Conservation (phyloP, 92 coral and sea anemone species). For the Zoanthus gigantus region DNA sequence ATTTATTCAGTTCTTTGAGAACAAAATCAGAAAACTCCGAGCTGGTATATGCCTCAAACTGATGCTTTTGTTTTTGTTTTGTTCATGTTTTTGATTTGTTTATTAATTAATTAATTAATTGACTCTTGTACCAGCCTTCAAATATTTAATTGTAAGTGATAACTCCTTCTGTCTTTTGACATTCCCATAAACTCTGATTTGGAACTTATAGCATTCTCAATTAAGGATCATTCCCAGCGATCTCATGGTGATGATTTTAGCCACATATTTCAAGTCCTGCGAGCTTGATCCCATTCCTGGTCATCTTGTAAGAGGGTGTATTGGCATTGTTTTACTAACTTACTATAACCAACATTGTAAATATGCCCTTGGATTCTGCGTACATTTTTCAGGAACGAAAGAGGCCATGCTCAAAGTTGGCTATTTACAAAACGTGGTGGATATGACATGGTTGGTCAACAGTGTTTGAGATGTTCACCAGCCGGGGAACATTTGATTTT, state of each 20-base stretch:
- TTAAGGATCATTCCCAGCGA: conserved; percentile 49
- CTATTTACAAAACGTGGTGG: too few species aligned
- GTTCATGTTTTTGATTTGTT: too few species aligned
- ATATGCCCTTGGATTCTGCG: too few species aligned
- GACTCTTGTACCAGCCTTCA: too few species aligned
- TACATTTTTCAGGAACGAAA: too few species aligned
- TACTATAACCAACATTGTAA: neutral
- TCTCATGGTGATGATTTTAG: conserved; percentile 46
- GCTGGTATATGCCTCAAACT: conserved; percentile 43
- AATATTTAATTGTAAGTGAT: neutral
- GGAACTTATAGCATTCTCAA: conserved; percentile 40
- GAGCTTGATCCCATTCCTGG: conserved; percentile 54
- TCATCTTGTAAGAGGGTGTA: conserved; percentile 47
- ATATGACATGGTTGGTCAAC: too few species aligned
- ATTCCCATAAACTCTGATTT: conserved; percentile 20
- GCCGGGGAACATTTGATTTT: too few species aligned
- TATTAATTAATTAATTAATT: too few species aligned
- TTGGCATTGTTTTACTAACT: conserved; percentile 38
- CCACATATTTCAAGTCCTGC: conserved; percentile 53
- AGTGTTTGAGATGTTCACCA: too few species aligned
- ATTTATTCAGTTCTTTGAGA: conserved; percentile 53
- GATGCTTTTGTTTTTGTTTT: neutral
- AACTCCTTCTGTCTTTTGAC: conserved; percentile 30
- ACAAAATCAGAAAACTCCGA: conserved; percentile 57
- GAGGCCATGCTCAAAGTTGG: too few species aligned